Base-by-base conservation (phyloP, 1,140 invertebrate genomes). In the Contarinia nasturtii region DNA sequence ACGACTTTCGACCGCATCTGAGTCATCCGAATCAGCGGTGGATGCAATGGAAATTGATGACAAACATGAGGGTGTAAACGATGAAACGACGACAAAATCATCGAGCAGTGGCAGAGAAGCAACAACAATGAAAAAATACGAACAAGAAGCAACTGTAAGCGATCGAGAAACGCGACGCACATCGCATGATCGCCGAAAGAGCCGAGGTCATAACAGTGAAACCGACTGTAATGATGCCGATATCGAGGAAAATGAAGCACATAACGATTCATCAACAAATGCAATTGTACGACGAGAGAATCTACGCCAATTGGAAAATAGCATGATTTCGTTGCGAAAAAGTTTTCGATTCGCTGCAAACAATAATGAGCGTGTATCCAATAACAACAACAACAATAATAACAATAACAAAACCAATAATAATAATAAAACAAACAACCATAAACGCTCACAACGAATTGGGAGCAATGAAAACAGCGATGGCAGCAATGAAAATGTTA, bases 381-480 rank as follows among this genome's bases (percentile, higher is more conserved):
- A 47, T 36, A 40, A 48, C 22, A 41, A 47, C 37, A 40, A 38
- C 41, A 42, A 17, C 41, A 20, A 42, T 20, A 19, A 19, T 42
- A 20, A 42, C 18, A 42, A 42, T 17, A 42, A 11, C 3, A 18
- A 14, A 5, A 43, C n/a, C 11, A 43, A 18, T n/a, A 21, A 17
- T 17, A 43, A 19, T 11, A 20, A 18, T 18, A n/a, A 18, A 12
- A 18, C 18, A 43, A 18, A 18, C 11, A 18, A 12, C 41, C 10
- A 19, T 43, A 19, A 18, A 18, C 11, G 17, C 4, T n/a, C 10
- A 18, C 10, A 18, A 18, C 18, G n/a, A 5, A 18, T 19, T 37
- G 38, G 34, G 14, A 22, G 36, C 21, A 38, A 47, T 15, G 46
- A 47, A 8, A 47, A 47, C 33, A 18, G 38, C 1, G 22, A 47